A percentile compares a stretch with the other conserved stretches of the same genome.
Evolutionary conservation across 2,888 invertebrate species (phyloP).

Genomic region (Himalopsyche anomala): DNA sequence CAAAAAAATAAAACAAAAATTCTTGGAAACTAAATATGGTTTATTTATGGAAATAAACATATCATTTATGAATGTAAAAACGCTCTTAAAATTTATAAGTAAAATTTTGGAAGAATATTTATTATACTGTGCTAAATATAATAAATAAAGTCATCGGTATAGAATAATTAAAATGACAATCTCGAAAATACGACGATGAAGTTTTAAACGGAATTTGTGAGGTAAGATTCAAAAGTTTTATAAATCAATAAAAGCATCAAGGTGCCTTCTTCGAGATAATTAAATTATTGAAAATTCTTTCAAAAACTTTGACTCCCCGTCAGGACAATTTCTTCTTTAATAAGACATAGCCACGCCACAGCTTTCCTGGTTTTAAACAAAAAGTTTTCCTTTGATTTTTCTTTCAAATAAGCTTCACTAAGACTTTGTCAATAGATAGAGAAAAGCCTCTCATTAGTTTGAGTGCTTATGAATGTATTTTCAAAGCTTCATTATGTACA

Average conservation of each 20-base stretch:
- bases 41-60: too few species aligned
- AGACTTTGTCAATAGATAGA: slow-evolving; percentile 21
- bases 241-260: slow-evolving; percentile 59
- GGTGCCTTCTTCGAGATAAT: slow-evolving; percentile 58
- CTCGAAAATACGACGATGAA: background rate
- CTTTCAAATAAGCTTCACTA: slow-evolving; percentile 29
- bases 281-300: slow-evolving; percentile 62
- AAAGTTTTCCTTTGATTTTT: slow-evolving; percentile 54
- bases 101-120: too few species aligned
- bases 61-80: too few species aligned
- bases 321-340: slow-evolving; percentile 44
- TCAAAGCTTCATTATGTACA: background rate
- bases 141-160: background rate
- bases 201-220: slow-evolving; percentile 32
- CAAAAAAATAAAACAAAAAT: too few species aligned
- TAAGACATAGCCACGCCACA: slow-evolving; percentile 3
- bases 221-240: slow-evolving; percentile 49
- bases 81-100: too few species aligned
- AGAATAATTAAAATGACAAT: slow-evolving; percentile 15
- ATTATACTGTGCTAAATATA: too few species aligned
- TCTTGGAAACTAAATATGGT: too few species aligned
- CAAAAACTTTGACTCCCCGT: slow-evolving; percentile 51
- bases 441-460: background rate
- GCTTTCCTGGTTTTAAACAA: slow-evolving; percentile 33
- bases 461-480: slow-evolving; percentile 8